Conservation (phyloP, 2,888 invertebrate species). For the Nasonovia ribisnigri region DNA sequence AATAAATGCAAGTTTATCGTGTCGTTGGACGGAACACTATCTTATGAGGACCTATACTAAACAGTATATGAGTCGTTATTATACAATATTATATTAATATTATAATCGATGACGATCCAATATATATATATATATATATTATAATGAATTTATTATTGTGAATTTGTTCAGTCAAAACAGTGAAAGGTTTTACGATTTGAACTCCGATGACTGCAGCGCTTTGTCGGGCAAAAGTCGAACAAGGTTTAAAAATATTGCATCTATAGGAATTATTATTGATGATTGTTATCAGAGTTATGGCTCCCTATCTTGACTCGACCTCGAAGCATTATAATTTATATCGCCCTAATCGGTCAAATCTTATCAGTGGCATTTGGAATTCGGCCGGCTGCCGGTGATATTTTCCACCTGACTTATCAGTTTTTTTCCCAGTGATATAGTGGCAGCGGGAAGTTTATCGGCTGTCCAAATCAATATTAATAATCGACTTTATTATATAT, state of each 20-base stretch:
- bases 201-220: background rate
- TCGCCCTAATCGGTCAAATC: conserved; percentile 47
- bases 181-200: background rate
- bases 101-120: no score
- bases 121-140: no score
- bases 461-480: conserved; percentile 25
- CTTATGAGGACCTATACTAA: background rate
- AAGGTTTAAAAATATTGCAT: conserved; percentile 26
- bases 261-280: conserved; percentile 16
- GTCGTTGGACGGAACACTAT: background rate
- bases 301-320: conserved; percentile 52
- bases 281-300: conserved; percentile 51
- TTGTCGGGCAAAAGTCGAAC: conserved; percentile 13
- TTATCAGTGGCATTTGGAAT: conserved; percentile 60
- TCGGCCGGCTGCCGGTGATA: conserved; percentile 43
- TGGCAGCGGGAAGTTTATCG: conserved; percentile 9
- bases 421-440: conserved; percentile 3
- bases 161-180: background rate
- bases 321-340: conserved; percentile 43
- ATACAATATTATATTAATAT: background rate
- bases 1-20: background rate
- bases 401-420: conserved; percentile 36
- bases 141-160: no score
- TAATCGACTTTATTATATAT: conserved; percentile 15
- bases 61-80: background rate